A percentile compares a stretch with the other conserved stretches of the same genome.
These are phyloP conservation scores for Marcusenius ussheri DNA, from an alignment of 2,113 vertebrate genomes.

Conservation along the genomic window DNA sequence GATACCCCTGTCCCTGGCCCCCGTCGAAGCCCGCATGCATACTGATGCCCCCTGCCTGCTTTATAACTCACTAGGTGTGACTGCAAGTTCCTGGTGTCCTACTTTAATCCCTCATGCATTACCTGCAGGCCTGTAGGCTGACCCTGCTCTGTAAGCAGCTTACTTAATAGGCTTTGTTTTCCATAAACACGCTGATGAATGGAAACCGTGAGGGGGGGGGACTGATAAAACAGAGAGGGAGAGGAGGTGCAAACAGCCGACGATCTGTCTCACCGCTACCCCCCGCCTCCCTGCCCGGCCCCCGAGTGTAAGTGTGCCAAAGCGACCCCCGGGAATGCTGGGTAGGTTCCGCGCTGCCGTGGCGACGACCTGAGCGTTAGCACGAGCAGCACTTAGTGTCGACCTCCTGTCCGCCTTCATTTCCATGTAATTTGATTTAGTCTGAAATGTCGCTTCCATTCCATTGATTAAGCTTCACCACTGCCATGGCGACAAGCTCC, in stretches of 20 bases:
- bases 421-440: slow-evolving; percentile 94
- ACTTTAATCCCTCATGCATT: neutral
- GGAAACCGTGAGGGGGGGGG: neutral
- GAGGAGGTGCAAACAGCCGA: neutral
- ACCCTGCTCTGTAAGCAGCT: slow-evolving; percentile 3
- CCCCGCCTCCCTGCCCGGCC: neutral
- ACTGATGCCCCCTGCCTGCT: neutral
- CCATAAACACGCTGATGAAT: slow-evolving; percentile 6
- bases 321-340: slow-evolving; percentile 57
- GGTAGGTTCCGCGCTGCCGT: slow-evolving; percentile 62
- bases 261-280: neutral
- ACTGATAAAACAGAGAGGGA: neutral
- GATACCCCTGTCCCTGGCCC: neutral
- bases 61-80: neutral
- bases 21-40: neutral
- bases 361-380: slow-evolving; percentile 62
- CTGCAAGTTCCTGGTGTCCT: neutral
- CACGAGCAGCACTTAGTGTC: slow-evolving; percentile 66
- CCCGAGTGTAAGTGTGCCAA: slow-evolving; percentile 49
- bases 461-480: slow-evolving; percentile 83
- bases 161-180: slow-evolving; percentile 18
- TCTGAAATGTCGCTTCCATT: slow-evolving; percentile 83
- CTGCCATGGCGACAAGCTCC: slow-evolving; percentile 64
- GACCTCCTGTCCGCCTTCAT: slow-evolving; percentile 75
- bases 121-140: neutral